phyloP scores from a whole-genome alignment of 2,113 vertebrate genomes.

The Amblyopsis rosae region DNA sequence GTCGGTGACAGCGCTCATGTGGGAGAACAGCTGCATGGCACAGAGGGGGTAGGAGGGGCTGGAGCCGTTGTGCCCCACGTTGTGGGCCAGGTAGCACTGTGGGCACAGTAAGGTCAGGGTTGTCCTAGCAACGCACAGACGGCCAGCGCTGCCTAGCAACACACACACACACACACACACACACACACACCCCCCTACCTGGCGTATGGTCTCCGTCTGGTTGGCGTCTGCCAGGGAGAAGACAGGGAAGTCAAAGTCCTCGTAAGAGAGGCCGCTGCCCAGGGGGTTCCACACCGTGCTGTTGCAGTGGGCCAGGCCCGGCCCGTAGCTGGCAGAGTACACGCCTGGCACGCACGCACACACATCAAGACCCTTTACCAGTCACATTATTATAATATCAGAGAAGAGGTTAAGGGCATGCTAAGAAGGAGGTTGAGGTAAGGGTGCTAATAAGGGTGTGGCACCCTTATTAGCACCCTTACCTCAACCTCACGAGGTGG shows the following conservation, averaged over 20 bases:
- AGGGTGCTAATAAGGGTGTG: no score
- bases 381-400: no score
- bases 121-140: background rate
- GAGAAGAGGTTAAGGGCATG: no score
- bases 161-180: background rate
- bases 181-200: conserved; percentile 73
- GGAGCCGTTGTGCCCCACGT: conserved; percentile 69
- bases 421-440: no score
- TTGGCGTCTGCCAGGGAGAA: conserved; percentile 90
- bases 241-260: conserved; percentile 90
- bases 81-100: conserved; percentile 87
- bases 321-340: conserved; percentile 80
- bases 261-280: conserved; percentile 84
- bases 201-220: conserved; percentile 84
- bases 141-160: no score
- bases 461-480: no score
- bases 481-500: no score
- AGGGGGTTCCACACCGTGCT: conserved; percentile 80
- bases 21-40: conserved; percentile 92
- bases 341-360: conserved; percentile 72
- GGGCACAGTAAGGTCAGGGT: no score
- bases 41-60: conserved; percentile 84
- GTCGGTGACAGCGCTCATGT: conserved; percentile 90
- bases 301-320: conserved; percentile 82
- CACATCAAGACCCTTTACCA: no score